Base-by-base conservation (phyloP, 2,113 vertebrate genomes). In the Gnathonemus echidnorhynchus region DNA sequence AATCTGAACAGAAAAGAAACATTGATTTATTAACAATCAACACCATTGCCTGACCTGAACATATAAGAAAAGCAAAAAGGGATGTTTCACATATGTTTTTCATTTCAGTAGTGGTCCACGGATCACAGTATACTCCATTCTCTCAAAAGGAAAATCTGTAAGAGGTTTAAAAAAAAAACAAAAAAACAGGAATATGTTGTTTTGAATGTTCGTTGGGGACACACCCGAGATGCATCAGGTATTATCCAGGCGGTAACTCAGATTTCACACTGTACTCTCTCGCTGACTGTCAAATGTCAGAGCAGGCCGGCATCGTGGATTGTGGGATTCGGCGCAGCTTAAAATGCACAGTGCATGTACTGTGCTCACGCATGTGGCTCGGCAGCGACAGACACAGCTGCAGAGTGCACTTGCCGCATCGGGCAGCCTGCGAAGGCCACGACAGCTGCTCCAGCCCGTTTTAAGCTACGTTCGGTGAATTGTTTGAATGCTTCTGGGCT, bases 101-200 rank as follows among this genome's bases (percentile, higher is more conserved):
- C 62, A 90, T 92, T 92, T 88, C 93, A 94, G 92, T 93, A 93
- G 93, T 93, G 88, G 91, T 88, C 91, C 87, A 90, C 58, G 85
- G 90, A 88, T 95, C 94, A 95, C 94, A 93, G 94, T 94, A 91
- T 92, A 87, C 46, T 77, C 39, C 66, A 17, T 87, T 15, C 52
- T 39, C 45, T 89, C 91, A 9, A 62, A n/a, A 91, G 70, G 90
- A 58, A 45, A 92, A 42, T 70, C 62, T 93, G 86, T 17, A n/a
- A 24, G 88, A 50, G 88, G 46, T 56, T 52, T n/a, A 8, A 9
- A 9, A 58, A 58, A 24, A 58, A 19, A 42, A 42, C n/a, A 49
- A 27, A 45, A 31, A n/a, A 48, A 48, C 42, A n/a, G 45, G 45
- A 48, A 48, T 4, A 27, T 17, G 13, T 49, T 48, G 62, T 49